Conservation (phyloP, 2,888 invertebrate genomes). For the Cenopis cana region DNA sequence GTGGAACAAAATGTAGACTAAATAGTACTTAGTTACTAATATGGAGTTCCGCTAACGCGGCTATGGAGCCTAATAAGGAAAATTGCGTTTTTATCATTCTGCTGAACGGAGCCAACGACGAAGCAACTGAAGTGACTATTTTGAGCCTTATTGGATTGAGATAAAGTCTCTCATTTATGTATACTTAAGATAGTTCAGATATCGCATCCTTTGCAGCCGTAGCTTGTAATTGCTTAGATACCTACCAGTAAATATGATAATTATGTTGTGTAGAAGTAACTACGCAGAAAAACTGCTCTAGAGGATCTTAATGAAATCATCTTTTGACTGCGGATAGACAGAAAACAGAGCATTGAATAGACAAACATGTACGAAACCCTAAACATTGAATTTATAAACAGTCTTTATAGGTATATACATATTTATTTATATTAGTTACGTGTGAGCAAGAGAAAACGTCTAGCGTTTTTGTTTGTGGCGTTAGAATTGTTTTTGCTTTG, state of each 20-base stretch:
- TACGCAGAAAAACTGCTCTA: too few species aligned
- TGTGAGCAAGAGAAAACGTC: too few species aligned
- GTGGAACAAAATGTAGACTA: constrained; percentile 9
- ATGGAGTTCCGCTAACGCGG: constrained; percentile 15
- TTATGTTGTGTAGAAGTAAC: too few species aligned
- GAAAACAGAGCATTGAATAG: too few species aligned
- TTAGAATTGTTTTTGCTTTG: too few species aligned
- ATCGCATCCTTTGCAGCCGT: neutral
- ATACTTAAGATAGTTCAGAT: neutral
- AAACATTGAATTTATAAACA: too few species aligned
- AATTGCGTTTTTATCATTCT: constrained; percentile 20
- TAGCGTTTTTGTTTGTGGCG: too few species aligned
- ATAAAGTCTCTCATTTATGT: neutral
- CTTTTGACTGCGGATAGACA: too few species aligned
- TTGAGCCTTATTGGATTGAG: neutral
- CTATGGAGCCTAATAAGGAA: constrained; percentile 3
- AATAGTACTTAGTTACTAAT: neutral
- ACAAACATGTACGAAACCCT: too few species aligned
- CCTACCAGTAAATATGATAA: neutral
- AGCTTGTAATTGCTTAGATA: neutral
- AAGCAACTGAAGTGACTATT: neutral
- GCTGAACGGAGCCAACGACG: neutral
- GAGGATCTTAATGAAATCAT: too few species aligned
- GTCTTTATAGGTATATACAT: too few species aligned
- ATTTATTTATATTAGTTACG: too few species aligned